phyloP scores from a whole-genome alignment of 1,140 invertebrate species.

The Armadillidium nasatum region DNA sequence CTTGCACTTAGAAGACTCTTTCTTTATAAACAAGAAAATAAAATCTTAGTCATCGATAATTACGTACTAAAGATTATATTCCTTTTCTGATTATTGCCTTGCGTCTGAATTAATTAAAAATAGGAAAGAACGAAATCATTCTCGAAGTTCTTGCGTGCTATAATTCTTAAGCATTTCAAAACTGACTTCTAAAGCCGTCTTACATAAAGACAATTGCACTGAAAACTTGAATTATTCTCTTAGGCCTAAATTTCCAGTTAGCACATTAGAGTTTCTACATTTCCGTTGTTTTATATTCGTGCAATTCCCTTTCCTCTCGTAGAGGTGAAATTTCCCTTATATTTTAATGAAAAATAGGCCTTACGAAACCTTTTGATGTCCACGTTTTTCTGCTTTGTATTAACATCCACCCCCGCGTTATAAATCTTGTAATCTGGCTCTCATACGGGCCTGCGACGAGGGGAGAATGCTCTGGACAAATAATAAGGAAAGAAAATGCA shows the following conservation, averaged over 20 bases:
- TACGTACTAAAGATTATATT: too few relatives aligned
- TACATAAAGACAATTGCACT: neutral
- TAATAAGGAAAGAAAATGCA: constrained; percentile 5
- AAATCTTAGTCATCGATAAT: too few relatives aligned
- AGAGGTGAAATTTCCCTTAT: neutral
- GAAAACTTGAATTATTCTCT: neutral
- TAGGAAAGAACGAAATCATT: neutral
- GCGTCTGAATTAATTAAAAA: neutral
- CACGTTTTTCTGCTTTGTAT: constrained; percentile 19
- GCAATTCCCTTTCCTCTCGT: constrained; percentile 18
- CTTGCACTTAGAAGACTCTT: too few relatives aligned
- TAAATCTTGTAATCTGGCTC: constrained; percentile 33
- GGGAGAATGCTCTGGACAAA: constrained; percentile 5
- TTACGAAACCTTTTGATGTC: neutral
- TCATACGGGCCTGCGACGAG: constrained; percentile 15
- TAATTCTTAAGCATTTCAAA: neutral
- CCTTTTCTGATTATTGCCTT: too few relatives aligned
- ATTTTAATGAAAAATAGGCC: neutral
- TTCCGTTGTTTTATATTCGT: constrained; percentile 33
- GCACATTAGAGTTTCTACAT: constrained; percentile 34
- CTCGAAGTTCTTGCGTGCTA: neutral
- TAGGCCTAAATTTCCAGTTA: constrained; percentile 16
- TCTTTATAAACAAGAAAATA: too few relatives aligned
- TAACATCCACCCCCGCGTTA: constrained; percentile 27
- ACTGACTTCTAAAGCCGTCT: neutral